A percentile compares a stretch with the other conserved stretches of the same genome.
Conservation (phyloP, 2,888 invertebrate species). For the Synanthedon myopaeformis region DNA sequence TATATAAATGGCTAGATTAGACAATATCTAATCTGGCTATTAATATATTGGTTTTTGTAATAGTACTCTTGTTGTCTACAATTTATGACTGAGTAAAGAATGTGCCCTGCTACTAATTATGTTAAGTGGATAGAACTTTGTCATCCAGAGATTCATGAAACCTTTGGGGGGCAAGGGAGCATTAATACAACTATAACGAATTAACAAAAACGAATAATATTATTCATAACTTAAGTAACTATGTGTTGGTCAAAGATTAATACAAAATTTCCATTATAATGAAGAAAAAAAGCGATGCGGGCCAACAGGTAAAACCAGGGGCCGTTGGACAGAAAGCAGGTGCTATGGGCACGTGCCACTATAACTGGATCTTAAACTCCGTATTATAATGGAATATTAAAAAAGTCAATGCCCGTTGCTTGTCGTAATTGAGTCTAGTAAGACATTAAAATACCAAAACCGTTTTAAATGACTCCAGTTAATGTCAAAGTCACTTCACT, state of each 20-base stretch:
- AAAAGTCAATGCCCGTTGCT: too few species aligned
- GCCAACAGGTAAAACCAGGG: too few species aligned
- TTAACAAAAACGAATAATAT: background rate
- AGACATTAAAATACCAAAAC: background rate
- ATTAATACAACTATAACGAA: too few species aligned
- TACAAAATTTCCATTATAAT: background rate
- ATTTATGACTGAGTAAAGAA: conserved; percentile 8
- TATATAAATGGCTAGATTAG: too few species aligned
- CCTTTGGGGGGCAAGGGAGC: too few species aligned
- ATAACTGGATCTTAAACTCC: background rate
- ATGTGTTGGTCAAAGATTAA: conserved; percentile 1
- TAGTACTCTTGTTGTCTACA: too few species aligned
- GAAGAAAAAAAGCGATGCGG: background rate
- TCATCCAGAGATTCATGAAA: too few species aligned
- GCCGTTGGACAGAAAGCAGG: background rate
- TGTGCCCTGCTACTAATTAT: conserved; percentile 4
- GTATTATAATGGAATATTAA: too few species aligned
- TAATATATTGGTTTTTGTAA: too few species aligned
- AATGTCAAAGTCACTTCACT: background rate
- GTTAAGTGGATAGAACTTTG: too few species aligned
- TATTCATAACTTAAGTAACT: too few species aligned
- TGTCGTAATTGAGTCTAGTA: background rate
- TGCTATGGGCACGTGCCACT: background rate
- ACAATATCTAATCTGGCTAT: too few species aligned
- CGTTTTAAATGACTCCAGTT: background rate